Evolutionary conservation across 1,140 invertebrate species (phyloP), one percentile per base, ranked within the genome.

Genomic region (Hycleus cichorii): DNA sequence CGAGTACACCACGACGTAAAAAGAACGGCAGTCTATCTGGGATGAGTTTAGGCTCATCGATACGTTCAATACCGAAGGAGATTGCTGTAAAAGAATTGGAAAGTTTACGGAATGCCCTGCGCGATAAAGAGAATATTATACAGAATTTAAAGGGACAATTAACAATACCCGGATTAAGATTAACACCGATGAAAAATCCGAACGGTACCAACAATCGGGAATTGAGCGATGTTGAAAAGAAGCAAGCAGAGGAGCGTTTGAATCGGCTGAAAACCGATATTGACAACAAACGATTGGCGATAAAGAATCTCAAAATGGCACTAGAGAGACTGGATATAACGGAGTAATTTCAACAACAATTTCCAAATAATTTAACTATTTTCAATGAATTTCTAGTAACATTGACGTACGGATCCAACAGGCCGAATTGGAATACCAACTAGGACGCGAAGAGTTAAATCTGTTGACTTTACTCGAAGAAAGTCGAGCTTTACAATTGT

Each of bases 391-490:
- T 77, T 77, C 10, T 74, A 93, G 90, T 67, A 93, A 93, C 70
- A 92, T 93, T 50, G 91, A 94, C 70, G 83, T 88, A n/a, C 79
- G 90, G 58, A 93, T 94, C 67, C 85, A 91, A 63, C 90, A 93
- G 69, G 91, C 91, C 0, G 91, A 94, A 74, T 72, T 93, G 58
- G 90, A 93, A 68, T 94, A 92, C 72, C 85, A 91, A 70, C 74
- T 93, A 39, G 91, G 91, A 0, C 78, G 90, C 12, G 91, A 94
- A 71, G 91, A 94, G 74, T 75, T 93, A 47, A 90, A 92, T 73
- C 76, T 93, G 66, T 76, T 93, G 53, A 90, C 89, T 24, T 75
- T 93, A 57, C 79, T 88, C 57, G 90, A 93, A 75, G 90, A 94
- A 72, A 86, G 83, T 45, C 77, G 89, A 51, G 83, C 87, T n/a